Evolutionary conservation across 2,113 vertebrate genomes (phyloP).

Genomic region (Zonotrichia leucophrys): DNA sequence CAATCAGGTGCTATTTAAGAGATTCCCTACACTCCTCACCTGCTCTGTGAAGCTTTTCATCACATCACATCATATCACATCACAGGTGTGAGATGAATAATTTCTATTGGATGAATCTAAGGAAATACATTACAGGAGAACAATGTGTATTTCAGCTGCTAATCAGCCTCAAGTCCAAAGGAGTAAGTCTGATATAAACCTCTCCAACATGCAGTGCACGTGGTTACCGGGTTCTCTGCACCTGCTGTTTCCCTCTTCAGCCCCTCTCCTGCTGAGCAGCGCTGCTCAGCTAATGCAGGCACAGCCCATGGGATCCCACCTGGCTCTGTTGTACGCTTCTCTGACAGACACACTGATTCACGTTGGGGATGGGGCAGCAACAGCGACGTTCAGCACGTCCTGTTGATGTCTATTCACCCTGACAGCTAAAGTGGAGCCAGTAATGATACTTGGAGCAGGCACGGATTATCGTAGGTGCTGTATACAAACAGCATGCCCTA

Average conservation of each 20-base stretch:
- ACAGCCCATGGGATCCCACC: neutral
- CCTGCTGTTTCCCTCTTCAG: neutral
- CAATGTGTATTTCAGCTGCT: neutral
- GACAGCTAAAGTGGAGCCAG: slow-evolving; percentile 22
- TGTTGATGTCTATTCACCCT: neutral
- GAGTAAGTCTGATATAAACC: neutral
- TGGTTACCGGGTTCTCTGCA: accelerated
- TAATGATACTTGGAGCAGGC: neutral
- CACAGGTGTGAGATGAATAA: neutral
- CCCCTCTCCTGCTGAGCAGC: neutral
- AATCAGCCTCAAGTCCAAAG: neutral
- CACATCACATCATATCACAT: too few relatives aligned
- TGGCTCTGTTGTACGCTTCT: neutral
- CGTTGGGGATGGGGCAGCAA: neutral
- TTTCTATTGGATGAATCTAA: neutral
- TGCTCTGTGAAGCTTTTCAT: neutral
- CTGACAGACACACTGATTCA: neutral
- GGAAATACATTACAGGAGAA: neutral
- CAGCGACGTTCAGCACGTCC: accelerated
- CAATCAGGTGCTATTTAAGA: neutral
- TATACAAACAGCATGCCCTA: neutral
- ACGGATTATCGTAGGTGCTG: neutral
- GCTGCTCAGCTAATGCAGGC: neutral
- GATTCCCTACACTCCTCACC: too few relatives aligned
- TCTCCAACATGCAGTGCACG: neutral